Percentiles rank a stretch among this genome's conserved stretches.
phyloP scores from a whole-genome alignment of 2,888 invertebrate genomes.

The Chrysolina oricalcia region DNA sequence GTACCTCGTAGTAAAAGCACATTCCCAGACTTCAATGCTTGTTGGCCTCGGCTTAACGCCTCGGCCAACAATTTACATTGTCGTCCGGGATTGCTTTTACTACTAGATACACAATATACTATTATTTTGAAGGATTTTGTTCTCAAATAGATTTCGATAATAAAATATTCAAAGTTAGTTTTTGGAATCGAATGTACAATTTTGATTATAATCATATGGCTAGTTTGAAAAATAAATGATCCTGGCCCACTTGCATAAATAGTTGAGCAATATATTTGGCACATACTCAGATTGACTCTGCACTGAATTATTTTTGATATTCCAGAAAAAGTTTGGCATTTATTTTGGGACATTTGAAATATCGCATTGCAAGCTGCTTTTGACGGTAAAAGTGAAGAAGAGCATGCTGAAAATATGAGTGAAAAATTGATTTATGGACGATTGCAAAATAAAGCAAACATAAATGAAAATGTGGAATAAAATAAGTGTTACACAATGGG shows the following conservation, averaged over 20 bases:
- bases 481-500: too few species aligned
- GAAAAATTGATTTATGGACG: neutral
- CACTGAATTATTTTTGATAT: conserved; percentile 30
- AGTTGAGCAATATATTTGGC: neutral
- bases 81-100: too few species aligned
- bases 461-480: too few species aligned
- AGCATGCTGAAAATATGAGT: neutral
- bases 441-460: too few species aligned
- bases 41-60: too few species aligned
- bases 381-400: neutral
- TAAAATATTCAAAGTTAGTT: neutral
- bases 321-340: conserved; percentile 10
- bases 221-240: neutral
- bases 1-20: too few species aligned
- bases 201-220: neutral
- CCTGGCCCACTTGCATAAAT: neutral
- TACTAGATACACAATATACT: too few species aligned
- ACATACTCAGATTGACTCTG: neutral
- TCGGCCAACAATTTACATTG: too few species aligned
- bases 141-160: too few species aligned
- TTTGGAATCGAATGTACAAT: neutral
- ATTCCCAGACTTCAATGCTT: too few species aligned
- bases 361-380: neutral
- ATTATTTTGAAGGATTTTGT: too few species aligned
- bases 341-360: conserved; percentile 1